Base-by-base conservation (phyloP, 2,888 invertebrate genomes). In the Oxystoma pomonae region DNA sequence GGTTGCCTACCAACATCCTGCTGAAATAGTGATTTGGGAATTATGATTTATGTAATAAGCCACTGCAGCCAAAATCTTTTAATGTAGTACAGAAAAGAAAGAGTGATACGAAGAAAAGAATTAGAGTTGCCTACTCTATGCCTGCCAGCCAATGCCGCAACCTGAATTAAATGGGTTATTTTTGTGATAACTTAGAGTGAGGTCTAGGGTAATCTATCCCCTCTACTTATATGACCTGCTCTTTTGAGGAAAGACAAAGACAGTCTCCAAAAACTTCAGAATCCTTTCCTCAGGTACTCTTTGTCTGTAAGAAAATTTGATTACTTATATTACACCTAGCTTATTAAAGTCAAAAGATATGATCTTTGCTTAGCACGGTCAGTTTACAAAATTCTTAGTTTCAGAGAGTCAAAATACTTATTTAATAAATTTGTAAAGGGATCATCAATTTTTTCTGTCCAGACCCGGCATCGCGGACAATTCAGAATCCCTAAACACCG, bases 231-330 rank as follows among this genome's bases (percentile, higher is more conserved):
- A n/a, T n/a, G n/a, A n/a, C n/a, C n/a, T n/a, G n/a, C n/a, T n/a
- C n/a, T n/a, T n/a, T n/a, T n/a, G n/a, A n/a, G n/a, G n/a, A 35
- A 35, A 35, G 35, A 35, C 35, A 35, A 12, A 35, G 12, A 7
- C 3, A 20, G 51, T 16, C 52, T 53, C 16, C 53, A 53, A 53
- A 59, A 59, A 53, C 16, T 59, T 1, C 53, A 59, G 21, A 59
- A 60, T 2, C 17, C 55, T 7, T 60, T 21, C 49, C n/a, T 60
- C 16, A 60, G 55, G 19, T 60, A 19, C 35, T 55, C 22, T 55
- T 60, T 35, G 20, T 55, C 16, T 21, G 7, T 60, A 20, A 12
- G 55, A 0, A 60, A 60, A 60, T 60, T 35, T 55, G 55, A 60
- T 9, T 55, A 18, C 35, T 35, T 35, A 35, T 7, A 35, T 35